Percentiles rank a stretch among this genome's conserved stretches.
Conservation (phyloP, 2,888 invertebrate species). For the Apamea epomidion region DNA sequence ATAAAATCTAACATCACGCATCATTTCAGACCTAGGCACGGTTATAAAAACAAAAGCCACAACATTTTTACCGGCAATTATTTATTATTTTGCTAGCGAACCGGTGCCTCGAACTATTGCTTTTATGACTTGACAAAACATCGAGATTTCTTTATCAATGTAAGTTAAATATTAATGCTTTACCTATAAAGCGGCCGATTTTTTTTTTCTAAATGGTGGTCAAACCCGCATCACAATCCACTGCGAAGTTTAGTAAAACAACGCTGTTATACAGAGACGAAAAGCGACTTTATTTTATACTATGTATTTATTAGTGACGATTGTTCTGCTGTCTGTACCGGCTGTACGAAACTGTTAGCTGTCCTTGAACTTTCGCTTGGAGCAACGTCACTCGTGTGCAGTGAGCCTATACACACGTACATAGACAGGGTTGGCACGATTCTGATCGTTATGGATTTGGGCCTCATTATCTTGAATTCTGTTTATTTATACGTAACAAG, state of each 20-base stretch:
- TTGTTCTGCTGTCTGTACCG: slow-evolving; percentile 59
- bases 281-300: no score
- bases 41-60: slow-evolving; percentile 30
- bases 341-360: slow-evolving; percentile 50
- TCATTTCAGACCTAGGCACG: slow-evolving; percentile 17
- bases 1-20: slow-evolving; percentile 41
- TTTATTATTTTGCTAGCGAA: background rate
- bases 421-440: slow-evolving; percentile 23
- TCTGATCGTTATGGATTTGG: slow-evolving; percentile 2
- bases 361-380: slow-evolving; percentile 66
- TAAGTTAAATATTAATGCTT: no score
- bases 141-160: background rate
- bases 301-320: background rate
- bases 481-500: background rate
- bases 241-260: background rate
- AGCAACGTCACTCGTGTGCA: slow-evolving; percentile 43
- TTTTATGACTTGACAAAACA: background rate
- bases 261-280: background rate
- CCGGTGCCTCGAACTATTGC: background rate
- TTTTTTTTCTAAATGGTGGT: no score
- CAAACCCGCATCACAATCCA: no score
- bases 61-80: slow-evolving; percentile 21
- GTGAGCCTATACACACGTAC: slow-evolving; percentile 33
- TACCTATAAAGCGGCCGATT: no score
- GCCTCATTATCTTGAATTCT: background rate